Evolutionary conservation across 2,888 invertebrate species (phyloP), one percentile per base, ranked within the genome.

Genomic region (Synergus gifuensis): DNA sequence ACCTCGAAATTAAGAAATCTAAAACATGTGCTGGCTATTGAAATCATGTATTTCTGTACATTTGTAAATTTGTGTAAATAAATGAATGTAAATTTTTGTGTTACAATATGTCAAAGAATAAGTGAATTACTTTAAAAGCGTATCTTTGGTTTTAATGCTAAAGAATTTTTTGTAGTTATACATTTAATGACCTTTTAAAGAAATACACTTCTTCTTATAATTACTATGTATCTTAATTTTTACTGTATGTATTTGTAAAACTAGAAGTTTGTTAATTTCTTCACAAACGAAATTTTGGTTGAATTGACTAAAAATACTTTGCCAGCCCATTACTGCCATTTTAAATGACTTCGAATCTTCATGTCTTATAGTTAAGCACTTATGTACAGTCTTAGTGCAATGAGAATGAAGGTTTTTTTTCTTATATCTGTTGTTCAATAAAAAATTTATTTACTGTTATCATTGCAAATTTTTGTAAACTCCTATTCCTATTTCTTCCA

Each of bases 291-390:
- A 36, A 73, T 49, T 73, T 73, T 54, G 22, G 36, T 49, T 7
- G 7, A 54, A 54, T 73, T 54, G 22, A 49, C 46, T 46, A 28
- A 14, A 28, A 28, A 44, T 67, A 16, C 22, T 49, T 69, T 14
- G 46, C 54, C 69, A 73, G 69, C 54, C 49, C 28, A 67, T 44
- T 28, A 69, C 69, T 69, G 49, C 49, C 69, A 69, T 69, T 69
- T 22, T 46, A 7, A 12, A 46, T 69, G 16, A 8, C 14, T 49
- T 49, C 18, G 22, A 22, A 67, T 22, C 42, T 67, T 67, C 22
- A 67, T 18, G 44, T 46, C 3, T 18, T n/a, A 28, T 28, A 28
- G 28, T 28, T 28, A 28, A 67, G 64, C 16, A 36, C 18, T 8
- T 16, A 40, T 40, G 64, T n/a, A 11, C 2, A 12, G 12, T 8